Evolutionary conservation across 53 echinoderm and acorn worm genomes (phyloP).

Genomic region (Henricia sp.): DNA sequence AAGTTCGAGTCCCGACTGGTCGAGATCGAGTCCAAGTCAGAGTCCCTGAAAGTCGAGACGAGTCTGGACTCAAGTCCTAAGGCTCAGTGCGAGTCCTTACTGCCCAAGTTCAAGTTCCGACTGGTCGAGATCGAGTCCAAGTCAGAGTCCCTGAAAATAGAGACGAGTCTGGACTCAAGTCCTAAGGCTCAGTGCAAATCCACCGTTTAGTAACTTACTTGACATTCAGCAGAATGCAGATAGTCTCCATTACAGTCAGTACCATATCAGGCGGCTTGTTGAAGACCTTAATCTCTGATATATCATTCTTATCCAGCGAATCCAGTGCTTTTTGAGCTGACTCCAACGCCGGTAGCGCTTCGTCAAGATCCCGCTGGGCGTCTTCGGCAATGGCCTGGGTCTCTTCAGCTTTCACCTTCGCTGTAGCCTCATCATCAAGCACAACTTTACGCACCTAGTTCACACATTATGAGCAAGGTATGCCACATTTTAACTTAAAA

Average conservation of each 20-base stretch:
- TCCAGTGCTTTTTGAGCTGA: constrained; percentile 94
- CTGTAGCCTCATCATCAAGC: constrained; percentile 95
- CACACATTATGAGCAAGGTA: too few relatives aligned
- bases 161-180: neutral
- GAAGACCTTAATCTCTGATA: constrained; percentile 97
- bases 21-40: too few relatives aligned
- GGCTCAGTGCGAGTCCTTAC: too few relatives aligned
- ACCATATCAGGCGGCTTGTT: constrained; percentile 99
- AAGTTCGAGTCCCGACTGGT: too few relatives aligned
- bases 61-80: too few relatives aligned
- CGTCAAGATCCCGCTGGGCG: constrained; percentile 96
- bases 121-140: too few relatives aligned
- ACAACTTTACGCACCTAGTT: constrained; percentile 98
- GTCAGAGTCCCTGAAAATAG: too few relatives aligned
- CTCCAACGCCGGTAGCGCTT: constrained; percentile 94
- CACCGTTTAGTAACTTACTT: constrained; percentile 74
- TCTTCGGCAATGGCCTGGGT: constrained; percentile 99
- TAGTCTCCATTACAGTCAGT: constrained; percentile 96
- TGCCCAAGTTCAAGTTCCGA: too few relatives aligned
- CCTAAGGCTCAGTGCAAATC: neutral
- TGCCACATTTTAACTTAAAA: neutral
- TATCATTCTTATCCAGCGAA: constrained; percentile 96
- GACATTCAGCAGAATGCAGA: constrained; percentile 87
- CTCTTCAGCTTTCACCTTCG: constrained; percentile 97
- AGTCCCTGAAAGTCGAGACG: too few relatives aligned